phyloP scores from a whole-genome alignment of 2,888 invertebrate species.

The Axea sp. region DNA sequence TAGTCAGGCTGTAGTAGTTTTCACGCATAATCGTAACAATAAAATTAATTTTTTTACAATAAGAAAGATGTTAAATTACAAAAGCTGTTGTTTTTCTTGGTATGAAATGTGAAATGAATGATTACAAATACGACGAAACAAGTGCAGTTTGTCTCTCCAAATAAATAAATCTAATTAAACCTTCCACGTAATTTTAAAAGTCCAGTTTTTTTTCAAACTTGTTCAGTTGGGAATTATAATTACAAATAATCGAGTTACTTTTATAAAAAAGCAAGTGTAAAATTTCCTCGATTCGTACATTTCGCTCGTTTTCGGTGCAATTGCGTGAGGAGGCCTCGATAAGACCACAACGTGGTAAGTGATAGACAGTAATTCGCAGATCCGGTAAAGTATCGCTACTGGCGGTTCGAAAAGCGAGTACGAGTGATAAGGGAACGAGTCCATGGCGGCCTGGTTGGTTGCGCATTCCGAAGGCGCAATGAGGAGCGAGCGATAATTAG shows the following conservation, averaged over 20 bases:
- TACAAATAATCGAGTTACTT: constrained; percentile 3
- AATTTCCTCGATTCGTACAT: constrained; percentile 10
- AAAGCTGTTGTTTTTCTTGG: too few relatives aligned
- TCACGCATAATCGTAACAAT: too few relatives aligned
- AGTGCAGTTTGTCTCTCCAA: too few relatives aligned
- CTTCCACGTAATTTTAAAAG: too few relatives aligned
- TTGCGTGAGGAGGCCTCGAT: constrained; percentile 41
- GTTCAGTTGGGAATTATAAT: too few relatives aligned
- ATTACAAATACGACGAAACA: too few relatives aligned
- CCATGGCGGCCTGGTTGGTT: not conserved
- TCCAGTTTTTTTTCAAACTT: too few relatives aligned
- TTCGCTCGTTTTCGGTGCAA: constrained; percentile 22
- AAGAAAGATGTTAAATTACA: too few relatives aligned
- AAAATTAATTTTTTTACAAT: too few relatives aligned
- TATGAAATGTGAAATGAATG: too few relatives aligned
- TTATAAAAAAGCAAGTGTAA: not conserved
- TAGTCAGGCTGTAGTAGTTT: too few relatives aligned
- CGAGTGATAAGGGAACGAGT: constrained; percentile 47
- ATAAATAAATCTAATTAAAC: too few relatives aligned
- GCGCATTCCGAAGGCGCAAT: constrained; percentile 47
- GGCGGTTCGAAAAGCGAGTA: constrained; percentile 39
- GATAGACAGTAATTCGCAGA: constrained; percentile 58
- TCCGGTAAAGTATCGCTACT: constrained; percentile 54
- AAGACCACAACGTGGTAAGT: constrained; percentile 36
- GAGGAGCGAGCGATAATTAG: constrained; percentile 63